Base-by-base conservation (phyloP, 2,797 vertebrate species). In the Enteromius anoplus region DNA sequence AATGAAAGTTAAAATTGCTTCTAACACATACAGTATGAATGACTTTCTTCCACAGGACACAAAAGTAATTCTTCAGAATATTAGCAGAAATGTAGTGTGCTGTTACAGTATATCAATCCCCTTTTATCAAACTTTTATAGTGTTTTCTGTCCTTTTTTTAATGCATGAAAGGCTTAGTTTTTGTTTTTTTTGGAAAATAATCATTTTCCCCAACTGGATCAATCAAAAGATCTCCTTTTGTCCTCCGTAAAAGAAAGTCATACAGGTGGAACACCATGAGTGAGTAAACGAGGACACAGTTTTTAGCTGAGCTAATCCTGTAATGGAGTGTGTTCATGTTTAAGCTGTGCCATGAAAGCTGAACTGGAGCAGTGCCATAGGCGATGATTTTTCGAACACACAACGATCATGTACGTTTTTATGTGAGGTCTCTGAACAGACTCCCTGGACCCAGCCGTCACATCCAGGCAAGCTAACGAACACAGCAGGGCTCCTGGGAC, bases 401-500 rank as follows among this genome's bases (percentile, higher is more conserved):
- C 68, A 70, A 51, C 29, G 23, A 51, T 66, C 19, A 21, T 65
- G 62, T 51, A 66, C 32, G 10, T 40, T 78, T 78, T 66, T 78
- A 65, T 21, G 42, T 34, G n/a, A 21, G 26, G 26, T 37, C 77
- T 68, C 64, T 53, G 45, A n/a, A 32, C 62, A n/a, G 62, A 68
- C 29, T 66, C 26, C 42, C 29, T 51, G 60, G 45, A 78, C 29
- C 21, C 47, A 69, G 47, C 14, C 47, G n/a, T 53, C 42, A 78
- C 47, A 53, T 47, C 17, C 32, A 68, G 21, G 77, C 19, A 34
- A 68, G 47, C 47, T 68, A 79, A 79, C 69, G 47, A 79, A 79
- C 77, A 49, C 77, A 79, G 47, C 64, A 26, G 47, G 53, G 19
- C 68, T 26, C 34, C 23, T 81, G 68, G 66, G 79, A 81, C 23